A percentile compares a stretch with the other conserved stretches of the same genome.
These are phyloP conservation scores for Ichneumoninae sp. DNA, from an alignment of 2,888 invertebrate species.

Conservation along the genomic window DNA sequence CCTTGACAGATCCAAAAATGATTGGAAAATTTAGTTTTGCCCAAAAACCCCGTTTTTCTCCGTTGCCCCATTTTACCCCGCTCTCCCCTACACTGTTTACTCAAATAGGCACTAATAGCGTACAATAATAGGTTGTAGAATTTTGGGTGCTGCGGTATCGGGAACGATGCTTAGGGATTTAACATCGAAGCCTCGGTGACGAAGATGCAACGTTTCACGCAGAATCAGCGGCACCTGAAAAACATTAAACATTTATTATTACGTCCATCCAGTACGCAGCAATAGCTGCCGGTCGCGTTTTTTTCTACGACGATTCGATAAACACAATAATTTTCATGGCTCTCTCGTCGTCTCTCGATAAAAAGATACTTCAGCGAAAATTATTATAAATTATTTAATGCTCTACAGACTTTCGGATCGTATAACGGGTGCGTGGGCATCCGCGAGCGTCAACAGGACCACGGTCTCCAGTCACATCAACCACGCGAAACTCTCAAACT, in stretches of 20 bases:
- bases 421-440: neutral
- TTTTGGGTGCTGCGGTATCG: neutral
- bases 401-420: neutral
- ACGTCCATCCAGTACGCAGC: too few relatives aligned
- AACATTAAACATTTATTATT: neutral
- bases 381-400: neutral
- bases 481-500: conserved; percentile 76
- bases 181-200: neutral
- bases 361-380: neutral
- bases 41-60: too few relatives aligned
- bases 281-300: neutral
- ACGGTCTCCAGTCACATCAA: conserved; percentile 28
- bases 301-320: neutral
- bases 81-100: neutral
- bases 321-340: neutral
- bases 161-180: conserved; percentile 17
- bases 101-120: conserved; percentile 43
- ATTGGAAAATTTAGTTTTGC: too few relatives aligned
- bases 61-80: too few relatives aligned
- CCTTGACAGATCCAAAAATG: too few relatives aligned
- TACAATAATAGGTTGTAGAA: neutral
- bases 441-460: neutral
- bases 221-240: neutral
- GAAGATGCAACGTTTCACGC: neutral
- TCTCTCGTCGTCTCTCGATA: neutral